These are phyloP conservation scores for Anhinga rufa DNA, from an alignment of 2,113 vertebrate genomes.

Conservation along the genomic window DNA sequence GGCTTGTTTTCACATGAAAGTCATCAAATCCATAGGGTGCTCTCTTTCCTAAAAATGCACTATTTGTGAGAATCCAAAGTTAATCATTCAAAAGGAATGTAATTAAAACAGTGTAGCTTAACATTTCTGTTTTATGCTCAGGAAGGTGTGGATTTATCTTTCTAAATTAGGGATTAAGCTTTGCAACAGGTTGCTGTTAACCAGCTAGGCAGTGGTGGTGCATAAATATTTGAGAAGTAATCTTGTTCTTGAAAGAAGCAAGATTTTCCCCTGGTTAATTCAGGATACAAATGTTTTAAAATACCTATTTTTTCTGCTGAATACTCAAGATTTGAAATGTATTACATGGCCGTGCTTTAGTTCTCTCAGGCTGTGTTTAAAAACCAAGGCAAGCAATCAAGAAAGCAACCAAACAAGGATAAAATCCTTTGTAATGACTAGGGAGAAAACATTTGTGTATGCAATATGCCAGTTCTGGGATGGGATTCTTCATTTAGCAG, in stretches of 20 bases:
- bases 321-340: neutral
- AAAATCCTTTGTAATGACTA: neutral
- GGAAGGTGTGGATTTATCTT: neutral
- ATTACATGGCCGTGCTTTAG: neutral
- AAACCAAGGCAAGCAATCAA: neutral
- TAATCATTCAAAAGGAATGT: neutral
- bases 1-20: neutral
- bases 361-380: neutral
- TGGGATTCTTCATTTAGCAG: neutral
- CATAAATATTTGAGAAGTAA: neutral
- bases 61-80: neutral
- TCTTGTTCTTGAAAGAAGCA: neutral
- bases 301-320: neutral
- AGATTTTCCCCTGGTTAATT: neutral
- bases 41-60: neutral
- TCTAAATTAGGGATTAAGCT: neutral
- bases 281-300: neutral
- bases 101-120: neutral
- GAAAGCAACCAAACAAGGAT: neutral
- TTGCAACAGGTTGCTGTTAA: neutral
- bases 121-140: neutral
- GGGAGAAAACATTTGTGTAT: neutral
- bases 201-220: neutral
- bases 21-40: neutral
- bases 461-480: neutral